These are phyloP conservation scores for Tortrix viridana DNA, from an alignment of 2,888 invertebrate species.

Conservation along the genomic window DNA sequence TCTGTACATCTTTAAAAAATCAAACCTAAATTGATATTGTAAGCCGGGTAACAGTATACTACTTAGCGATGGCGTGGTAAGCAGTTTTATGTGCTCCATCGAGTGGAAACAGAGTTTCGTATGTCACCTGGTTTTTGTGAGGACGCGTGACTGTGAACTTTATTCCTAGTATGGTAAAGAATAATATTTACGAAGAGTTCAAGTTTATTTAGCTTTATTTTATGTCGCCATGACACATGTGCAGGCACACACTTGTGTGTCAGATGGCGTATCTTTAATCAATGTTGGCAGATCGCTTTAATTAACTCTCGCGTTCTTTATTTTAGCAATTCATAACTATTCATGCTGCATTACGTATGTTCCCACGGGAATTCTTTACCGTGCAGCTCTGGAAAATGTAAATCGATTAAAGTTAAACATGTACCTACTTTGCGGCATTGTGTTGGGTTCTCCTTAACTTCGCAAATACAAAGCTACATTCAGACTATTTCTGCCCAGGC, in stretches of 20 bases:
- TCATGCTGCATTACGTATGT: constrained; percentile 6
- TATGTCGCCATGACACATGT: constrained; percentile 57
- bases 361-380: constrained; percentile 28
- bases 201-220: constrained; percentile 46
- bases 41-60: constrained; percentile 63
- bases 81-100: constrained; percentile 76
- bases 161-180: constrained; percentile 46
- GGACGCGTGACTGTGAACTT: constrained; percentile 45
- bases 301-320: constrained; percentile 28
- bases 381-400: neutral
- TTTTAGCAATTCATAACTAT: constrained; percentile 32
- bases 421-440: constrained; percentile 5
- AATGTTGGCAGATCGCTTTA: constrained; percentile 51
- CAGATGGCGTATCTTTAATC: constrained; percentile 62
- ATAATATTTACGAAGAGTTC: constrained; percentile 39
- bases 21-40: constrained; percentile 49
- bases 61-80: constrained; percentile 62
- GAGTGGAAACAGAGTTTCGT: constrained; percentile 74
- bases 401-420: constrained; percentile 8
- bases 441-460: constrained; percentile 43
- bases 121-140: constrained; percentile 65
- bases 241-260: constrained; percentile 61
- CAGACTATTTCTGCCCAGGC: constrained; percentile 75
- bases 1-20: constrained; percentile 39
- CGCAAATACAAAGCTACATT: constrained; percentile 69